Evolutionary conservation across 2,113 vertebrate genomes (phyloP).

Genomic region (Petaurus breviceps): DNA sequence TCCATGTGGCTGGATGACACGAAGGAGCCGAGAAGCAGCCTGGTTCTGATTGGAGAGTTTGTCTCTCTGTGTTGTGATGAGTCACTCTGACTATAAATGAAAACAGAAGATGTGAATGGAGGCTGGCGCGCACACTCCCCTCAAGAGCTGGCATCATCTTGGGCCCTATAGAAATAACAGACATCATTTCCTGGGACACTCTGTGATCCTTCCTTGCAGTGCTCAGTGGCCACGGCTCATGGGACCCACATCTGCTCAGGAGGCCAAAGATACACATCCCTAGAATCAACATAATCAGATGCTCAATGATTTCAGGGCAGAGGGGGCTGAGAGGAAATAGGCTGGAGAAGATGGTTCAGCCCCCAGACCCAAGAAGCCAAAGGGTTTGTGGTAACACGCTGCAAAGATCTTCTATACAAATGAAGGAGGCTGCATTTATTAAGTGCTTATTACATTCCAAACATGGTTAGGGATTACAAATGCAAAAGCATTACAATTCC

Average conservation of each 20-base stretch:
- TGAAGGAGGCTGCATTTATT: not conserved
- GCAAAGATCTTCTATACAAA: not conserved
- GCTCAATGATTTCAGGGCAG: not conserved
- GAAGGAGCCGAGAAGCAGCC: not conserved
- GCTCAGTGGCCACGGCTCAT: not conserved
- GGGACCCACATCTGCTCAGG: not conserved
- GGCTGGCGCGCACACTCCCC: not conserved
- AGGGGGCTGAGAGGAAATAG: not conserved
- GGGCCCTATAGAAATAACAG: not conserved
- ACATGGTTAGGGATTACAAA: not conserved
- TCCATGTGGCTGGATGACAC: not conserved
- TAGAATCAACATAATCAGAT: not conserved
- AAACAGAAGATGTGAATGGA: not conserved
- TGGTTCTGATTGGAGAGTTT: conserved; percentile 6
- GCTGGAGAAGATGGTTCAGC: not conserved
- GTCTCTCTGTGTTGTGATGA: conserved; percentile 8
- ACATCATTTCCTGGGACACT: not conserved
- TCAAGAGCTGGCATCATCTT: not conserved
- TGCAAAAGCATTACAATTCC: not conserved
- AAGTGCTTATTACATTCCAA: not conserved
- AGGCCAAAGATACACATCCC: not conserved
- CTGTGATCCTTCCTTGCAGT: not conserved
- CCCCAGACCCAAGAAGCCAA: not conserved
- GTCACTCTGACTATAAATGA: not conserved
- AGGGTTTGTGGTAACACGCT: no score